Percentiles rank a stretch among this genome's conserved stretches.
These are phyloP conservation scores for Zeuzera pyrina DNA, from an alignment of 2,888 invertebrate genomes.

Conservation along the genomic window DNA sequence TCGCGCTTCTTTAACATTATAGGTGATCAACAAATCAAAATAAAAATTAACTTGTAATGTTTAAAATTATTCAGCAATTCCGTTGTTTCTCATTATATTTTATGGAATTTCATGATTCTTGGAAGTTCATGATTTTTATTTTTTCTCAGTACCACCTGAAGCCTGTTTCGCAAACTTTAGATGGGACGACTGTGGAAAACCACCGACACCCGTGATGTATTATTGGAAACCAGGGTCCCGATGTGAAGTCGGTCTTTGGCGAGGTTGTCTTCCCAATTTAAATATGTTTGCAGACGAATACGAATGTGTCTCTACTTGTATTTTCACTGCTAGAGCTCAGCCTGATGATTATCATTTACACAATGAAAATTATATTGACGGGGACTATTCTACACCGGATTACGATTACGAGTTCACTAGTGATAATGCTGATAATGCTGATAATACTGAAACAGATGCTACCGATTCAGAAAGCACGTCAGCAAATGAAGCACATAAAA, in stretches of 20 bases:
- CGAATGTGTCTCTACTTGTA: conserved; percentile 51
- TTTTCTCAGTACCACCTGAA: conserved; percentile 37
- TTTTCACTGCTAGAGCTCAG: conserved; percentile 23
- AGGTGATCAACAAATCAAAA: conserved; percentile 4
- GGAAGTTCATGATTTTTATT: not conserved
- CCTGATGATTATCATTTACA: conserved; percentile 26
- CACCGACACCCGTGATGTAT: conserved; percentile 44
- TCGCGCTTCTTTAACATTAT: too few relatives aligned
- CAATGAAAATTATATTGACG: conserved; percentile 3
- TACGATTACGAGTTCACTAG: too few relatives aligned
- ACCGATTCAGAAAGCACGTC: too few relatives aligned
- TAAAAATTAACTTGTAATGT: not conserved
- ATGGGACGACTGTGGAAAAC: conserved; percentile 48
- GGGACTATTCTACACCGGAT: too few relatives aligned
- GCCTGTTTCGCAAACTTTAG: conserved; percentile 42
- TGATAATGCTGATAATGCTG: too few relatives aligned
- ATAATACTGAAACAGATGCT: too few relatives aligned
- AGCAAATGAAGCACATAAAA: not conserved
- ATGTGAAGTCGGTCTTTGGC: conserved; percentile 56
- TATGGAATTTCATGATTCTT: too few relatives aligned
- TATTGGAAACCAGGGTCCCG: conserved; percentile 56
- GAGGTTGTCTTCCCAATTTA: conserved; percentile 49
- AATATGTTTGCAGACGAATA: conserved; percentile 59
- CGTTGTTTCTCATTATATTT: too few relatives aligned
- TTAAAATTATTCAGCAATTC: too few relatives aligned